Conservation (phyloP, 2,113 vertebrate species). For the Brachionichthys hirsutus region DNA sequence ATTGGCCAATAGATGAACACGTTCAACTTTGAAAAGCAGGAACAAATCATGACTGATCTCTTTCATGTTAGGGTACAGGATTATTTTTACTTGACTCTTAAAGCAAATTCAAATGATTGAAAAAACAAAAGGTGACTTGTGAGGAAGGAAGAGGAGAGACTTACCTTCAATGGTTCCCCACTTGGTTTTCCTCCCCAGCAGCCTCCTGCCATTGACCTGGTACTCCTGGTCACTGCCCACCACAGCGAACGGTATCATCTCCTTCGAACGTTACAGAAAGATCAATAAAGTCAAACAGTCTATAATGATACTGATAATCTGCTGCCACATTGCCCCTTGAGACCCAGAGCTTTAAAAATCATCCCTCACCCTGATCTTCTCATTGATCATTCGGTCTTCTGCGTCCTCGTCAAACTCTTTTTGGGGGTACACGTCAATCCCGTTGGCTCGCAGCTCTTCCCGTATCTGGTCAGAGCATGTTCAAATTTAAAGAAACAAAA, state of each 20-base stretch:
- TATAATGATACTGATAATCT: not conserved
- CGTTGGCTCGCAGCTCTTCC: constrained; percentile 91
- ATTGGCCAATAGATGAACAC: not conserved
- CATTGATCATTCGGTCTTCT: constrained; percentile 93
- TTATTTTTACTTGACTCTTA: too few relatives aligned
- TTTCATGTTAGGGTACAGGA: too few relatives aligned
- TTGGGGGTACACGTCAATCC: constrained; percentile 95
- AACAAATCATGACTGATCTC: too few relatives aligned
- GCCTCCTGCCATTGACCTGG: constrained; percentile 94
- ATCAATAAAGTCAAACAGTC: constrained; percentile 12
- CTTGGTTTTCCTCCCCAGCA: constrained; percentile 96
- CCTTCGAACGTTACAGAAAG: constrained; percentile 71
- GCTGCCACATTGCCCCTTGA: not conserved
- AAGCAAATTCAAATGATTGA: not conserved
- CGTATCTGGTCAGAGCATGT: constrained; percentile 81
- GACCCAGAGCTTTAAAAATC: not conserved
- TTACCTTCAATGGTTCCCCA: constrained; percentile 99
- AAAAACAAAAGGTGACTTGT: not conserved
- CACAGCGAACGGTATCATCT: constrained; percentile 98
- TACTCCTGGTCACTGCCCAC: constrained; percentile 99
- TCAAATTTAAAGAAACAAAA: constrained; percentile 15
- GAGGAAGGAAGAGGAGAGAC: not conserved
- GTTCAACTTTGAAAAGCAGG: not conserved
- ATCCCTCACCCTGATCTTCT: constrained; percentile 90
- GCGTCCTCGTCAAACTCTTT: constrained; percentile 97